phyloP scores from a whole-genome alignment of 2,888 invertebrate genomes.

The Calameuta filiformis region DNA sequence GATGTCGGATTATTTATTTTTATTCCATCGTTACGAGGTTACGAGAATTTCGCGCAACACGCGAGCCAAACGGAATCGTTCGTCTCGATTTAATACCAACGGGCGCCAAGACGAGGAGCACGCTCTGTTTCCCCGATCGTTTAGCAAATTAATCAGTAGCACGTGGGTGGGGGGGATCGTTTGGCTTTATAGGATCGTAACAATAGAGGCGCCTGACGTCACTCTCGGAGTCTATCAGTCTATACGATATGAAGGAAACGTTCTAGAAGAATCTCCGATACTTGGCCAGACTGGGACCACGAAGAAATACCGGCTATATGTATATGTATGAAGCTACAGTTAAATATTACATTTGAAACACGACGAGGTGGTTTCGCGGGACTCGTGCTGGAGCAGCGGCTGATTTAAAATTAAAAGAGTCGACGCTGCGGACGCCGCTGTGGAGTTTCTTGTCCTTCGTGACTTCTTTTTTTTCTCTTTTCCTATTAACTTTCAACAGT shows the following conservation, averaged over 20 bases:
- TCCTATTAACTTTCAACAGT: neutral
- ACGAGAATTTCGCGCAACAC: neutral
- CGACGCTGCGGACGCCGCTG: neutral
- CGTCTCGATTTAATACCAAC: neutral
- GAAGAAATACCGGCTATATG: neutral
- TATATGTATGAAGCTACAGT: neutral
- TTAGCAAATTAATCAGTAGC: slow-evolving; percentile 2
- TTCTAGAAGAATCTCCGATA: neutral
- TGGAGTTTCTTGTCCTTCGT: neutral
- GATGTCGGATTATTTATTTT: slow-evolving; percentile 1
- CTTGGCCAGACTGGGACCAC: neutral
- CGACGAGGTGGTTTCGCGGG: neutral
- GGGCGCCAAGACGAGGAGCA: neutral
- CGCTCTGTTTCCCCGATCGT: neutral
- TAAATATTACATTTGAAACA: neutral
- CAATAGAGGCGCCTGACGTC: neutral
- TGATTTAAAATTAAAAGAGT: neutral
- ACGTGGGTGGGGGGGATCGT: neutral
- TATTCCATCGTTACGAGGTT: neutral
- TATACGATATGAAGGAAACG: neutral
- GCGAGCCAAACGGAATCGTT: neutral
- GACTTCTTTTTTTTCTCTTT: neutral
- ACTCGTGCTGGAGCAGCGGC: neutral
- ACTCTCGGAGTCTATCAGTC: neutral
- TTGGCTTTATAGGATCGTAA: slow-evolving; percentile 2